Percentiles rank a stretch among this genome's conserved stretches.
Evolutionary conservation across 1,140 invertebrate species (phyloP).

Genomic region (Vollenhovia emeryi): DNA sequence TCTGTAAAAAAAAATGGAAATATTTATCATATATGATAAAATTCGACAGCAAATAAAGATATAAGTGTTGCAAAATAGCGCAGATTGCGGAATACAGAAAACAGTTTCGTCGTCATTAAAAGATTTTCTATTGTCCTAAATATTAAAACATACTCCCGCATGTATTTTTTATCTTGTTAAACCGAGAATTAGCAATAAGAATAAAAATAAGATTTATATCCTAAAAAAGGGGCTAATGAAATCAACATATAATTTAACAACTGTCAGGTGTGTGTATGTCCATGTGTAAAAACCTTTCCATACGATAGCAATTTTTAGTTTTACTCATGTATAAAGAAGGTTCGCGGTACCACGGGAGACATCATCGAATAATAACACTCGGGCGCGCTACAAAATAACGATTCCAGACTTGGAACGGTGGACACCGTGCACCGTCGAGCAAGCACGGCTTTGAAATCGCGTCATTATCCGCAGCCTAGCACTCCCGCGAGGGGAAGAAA

Average conservation of each 20-base stretch:
- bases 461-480: conserved; percentile 54
- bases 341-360: neutral
- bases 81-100: neutral
- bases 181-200: neutral
- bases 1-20: neutral
- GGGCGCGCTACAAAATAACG: conserved; percentile 8
- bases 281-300: neutral
- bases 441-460: conserved; percentile 45
- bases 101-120: neutral
- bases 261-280: too few relatives aligned
- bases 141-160: neutral
- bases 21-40: neutral
- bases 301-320: neutral
- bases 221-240: neutral
- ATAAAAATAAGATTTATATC: neutral
- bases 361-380: neutral
- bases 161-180: neutral
- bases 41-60: neutral
- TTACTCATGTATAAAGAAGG: neutral
- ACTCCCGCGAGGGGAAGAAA: conserved; percentile 2
- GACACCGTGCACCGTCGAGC: neutral
- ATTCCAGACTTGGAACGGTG: neutral
- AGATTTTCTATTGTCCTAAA: neutral
- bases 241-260: neutral
- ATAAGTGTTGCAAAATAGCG: neutral